Base-by-base conservation (phyloP, 2,888 invertebrate genomes). In the Pristionchus exspectatus region DNA sequence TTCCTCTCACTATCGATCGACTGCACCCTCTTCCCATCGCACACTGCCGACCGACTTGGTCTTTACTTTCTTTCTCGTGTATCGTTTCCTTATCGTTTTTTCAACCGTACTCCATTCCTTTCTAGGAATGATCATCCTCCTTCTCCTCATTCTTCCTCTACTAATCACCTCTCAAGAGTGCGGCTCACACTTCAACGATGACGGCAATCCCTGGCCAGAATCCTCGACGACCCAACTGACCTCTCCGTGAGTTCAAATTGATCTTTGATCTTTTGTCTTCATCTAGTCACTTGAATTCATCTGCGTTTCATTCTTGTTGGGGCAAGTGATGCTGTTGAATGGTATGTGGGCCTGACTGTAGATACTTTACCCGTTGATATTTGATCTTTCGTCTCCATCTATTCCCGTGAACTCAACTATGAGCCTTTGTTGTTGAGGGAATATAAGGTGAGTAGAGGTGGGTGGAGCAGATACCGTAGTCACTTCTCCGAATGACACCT, bases 131-230 rank as follows among this genome's bases (percentile, higher is more conserved):
- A 27, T 44, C 54, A 18, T 24, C 27, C 81, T 87, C 69, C 66
- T 87, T 24, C 87, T 87, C 50, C 87, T 69, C 54, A n/a, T 44
- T 24, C n/a, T 69, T 30, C 66, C 50, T n/a, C 50, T 54, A 21
- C 87, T 87, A 27, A 30, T 50, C 50, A 18, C 69, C 21, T 69
- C 87, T 87, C 87, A 69, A 69, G 66, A 87, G 54, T 87, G 87
- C 87, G 87, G 87, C 3, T 33, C 50, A n/a, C 87, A 63, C 69
- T n/a, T 54, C 44, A n/a, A 38, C 66, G 87, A 74, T 88, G 74
- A 88, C 33, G 54, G 33, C 30, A 88, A 88, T 74, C 87, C 12
- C 87, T 88, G n/a, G 87, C 87, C 18, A 33, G 87, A n/a, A 18
- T 88, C 24, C 74, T 88, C 74, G 74, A 74, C 63, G 87, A 88